phyloP scores from a whole-genome alignment of 2,888 invertebrate species.

The Boloria selene region DNA sequence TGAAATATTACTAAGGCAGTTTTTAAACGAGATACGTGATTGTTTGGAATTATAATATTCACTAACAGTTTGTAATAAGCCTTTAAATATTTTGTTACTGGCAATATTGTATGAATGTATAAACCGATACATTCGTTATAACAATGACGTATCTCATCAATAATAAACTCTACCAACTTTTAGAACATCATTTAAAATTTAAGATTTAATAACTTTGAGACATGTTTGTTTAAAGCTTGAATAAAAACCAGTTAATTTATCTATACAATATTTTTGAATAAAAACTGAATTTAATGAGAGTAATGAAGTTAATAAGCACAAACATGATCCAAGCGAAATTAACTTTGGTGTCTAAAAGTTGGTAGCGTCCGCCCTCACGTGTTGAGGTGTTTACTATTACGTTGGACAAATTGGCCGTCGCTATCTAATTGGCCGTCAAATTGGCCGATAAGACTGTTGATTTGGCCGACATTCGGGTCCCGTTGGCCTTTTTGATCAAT shows the following conservation, averaged over 20 bases:
- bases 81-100: no score
- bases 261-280: no score
- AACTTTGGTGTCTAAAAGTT: slow-evolving; percentile 25
- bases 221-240: slow-evolving; percentile 5
- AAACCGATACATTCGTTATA: background rate
- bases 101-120: slow-evolving; percentile 1
- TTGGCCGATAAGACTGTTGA: slow-evolving; percentile 7
- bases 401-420: slow-evolving; percentile 2
- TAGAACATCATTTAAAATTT: slow-evolving; percentile 7
- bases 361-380: slow-evolving; percentile 36
- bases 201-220: background rate
- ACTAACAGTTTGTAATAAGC: background rate
- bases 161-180: slow-evolving; percentile 22
- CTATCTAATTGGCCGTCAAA: slow-evolving; percentile 37
- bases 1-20: slow-evolving; percentile 38
- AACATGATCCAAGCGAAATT: slow-evolving; percentile 8
- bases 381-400: slow-evolving; percentile 22
- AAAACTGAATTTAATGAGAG: no score
- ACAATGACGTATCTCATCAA: slow-evolving; percentile 24
- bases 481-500: no score
- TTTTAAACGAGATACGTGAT: slow-evolving; percentile 31
- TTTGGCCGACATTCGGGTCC: background rate
- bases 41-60: slow-evolving; percentile 8
- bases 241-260: background rate
- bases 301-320: background rate